phyloP scores from a whole-genome alignment of 2,888 invertebrate genomes.

The Spodoptera exigua region DNA sequence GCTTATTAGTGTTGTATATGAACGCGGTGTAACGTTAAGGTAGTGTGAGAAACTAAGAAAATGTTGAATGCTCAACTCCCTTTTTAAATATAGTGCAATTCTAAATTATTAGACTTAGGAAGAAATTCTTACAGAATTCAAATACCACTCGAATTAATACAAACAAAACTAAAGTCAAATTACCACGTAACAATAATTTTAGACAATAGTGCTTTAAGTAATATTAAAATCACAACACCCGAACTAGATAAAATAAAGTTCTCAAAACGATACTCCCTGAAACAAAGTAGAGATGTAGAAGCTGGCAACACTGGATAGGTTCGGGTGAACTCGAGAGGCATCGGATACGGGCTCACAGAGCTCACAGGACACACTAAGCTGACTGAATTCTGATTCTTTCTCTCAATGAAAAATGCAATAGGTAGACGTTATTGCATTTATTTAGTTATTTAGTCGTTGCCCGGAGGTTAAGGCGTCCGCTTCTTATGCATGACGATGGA shows the following conservation, averaged over 20 bases:
- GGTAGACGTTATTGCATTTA: constrained; percentile 59
- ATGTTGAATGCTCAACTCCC: background rate
- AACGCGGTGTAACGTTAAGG: background rate
- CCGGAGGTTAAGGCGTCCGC: too few relatives aligned
- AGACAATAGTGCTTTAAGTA: too few relatives aligned
- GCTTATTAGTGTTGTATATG: constrained; percentile 19
- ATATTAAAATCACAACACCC: too few relatives aligned
- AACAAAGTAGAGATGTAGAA: background rate
- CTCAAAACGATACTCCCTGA: background rate
- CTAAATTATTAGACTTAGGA: too few relatives aligned
- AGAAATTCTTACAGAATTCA: too few relatives aligned
- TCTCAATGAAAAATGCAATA: constrained; percentile 72
- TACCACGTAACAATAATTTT: too few relatives aligned
- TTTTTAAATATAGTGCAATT: too few relatives aligned
- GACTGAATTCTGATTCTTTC: constrained; percentile 46
- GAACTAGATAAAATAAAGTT: background rate
- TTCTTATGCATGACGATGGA: too few relatives aligned
- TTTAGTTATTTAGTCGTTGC: too few relatives aligned
- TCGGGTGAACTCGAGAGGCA: constrained; percentile 52
- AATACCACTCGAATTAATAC: too few relatives aligned
- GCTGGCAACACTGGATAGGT: constrained; percentile 47
- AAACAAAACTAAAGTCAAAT: too few relatives aligned
- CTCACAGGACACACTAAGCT: constrained; percentile 42
- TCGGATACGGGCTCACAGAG: constrained; percentile 57
- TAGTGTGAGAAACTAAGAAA: background rate